Percentiles rank a stretch among this genome's conserved stretches.
Evolutionary conservation across 1,140 invertebrate species (phyloP).

Genomic region (Trichogramma pretiosum): DNA sequence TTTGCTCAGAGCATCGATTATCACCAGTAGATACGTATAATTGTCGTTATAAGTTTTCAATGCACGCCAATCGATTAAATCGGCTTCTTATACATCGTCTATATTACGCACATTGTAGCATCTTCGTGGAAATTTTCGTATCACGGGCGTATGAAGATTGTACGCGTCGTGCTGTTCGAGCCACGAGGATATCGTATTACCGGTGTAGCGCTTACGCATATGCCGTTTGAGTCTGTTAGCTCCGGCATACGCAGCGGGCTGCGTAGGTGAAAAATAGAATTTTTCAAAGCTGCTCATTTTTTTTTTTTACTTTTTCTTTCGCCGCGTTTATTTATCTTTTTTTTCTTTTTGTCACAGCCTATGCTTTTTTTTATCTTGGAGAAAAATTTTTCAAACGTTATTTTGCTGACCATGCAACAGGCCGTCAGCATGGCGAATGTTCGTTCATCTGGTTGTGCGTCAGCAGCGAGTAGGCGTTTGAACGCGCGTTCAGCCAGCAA

Average conservation of each 20-base stretch:
- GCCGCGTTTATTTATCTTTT: neutral
- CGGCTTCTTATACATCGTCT: conserved; percentile 36
- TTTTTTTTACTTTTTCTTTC: too few relatives aligned
- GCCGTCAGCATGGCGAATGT: neutral
- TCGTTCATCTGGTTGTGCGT: neutral
- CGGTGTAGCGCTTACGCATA: neutral
- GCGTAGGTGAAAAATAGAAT: too few relatives aligned
- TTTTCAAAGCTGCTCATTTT: too few relatives aligned
- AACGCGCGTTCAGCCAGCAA: neutral
- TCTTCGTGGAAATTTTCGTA: conserved; percentile 23
- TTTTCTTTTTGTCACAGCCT: neutral
- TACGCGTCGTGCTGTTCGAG: neutral
- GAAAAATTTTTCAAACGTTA: conserved; percentile 5
- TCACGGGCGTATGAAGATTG: neutral
- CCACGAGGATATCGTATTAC: neutral
- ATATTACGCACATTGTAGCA: conserved; percentile 21
- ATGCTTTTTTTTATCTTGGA: neutral
- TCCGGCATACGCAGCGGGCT: too few relatives aligned
- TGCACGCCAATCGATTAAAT: conserved; percentile 30
- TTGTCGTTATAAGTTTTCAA: conserved; percentile 29
- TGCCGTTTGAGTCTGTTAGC: too few relatives aligned
- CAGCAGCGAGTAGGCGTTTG: neutral
- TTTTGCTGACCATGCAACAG: conserved; percentile 1
- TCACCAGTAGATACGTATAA: conserved; percentile 30
- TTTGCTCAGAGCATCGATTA: conserved; percentile 37